Percentiles rank a stretch among this genome's conserved stretches.
Conservation (phyloP, 2,888 invertebrate species). For the Caenorhabditis virilis region DNA sequence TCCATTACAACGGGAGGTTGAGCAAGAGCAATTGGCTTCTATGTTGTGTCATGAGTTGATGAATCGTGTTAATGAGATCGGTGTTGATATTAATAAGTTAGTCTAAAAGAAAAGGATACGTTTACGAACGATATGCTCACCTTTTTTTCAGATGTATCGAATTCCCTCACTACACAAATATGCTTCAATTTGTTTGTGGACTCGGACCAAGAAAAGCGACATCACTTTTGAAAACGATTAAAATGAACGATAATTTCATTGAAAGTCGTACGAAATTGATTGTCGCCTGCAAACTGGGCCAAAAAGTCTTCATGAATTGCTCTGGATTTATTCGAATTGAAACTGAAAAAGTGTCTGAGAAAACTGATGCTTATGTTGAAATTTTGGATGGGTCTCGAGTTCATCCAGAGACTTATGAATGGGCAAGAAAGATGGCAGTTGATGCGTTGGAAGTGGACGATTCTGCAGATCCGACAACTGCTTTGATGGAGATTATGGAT, state of each 20-base stretch:
- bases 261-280: conserved; percentile 81
- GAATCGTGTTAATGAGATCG: conserved; percentile 87
- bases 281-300: conserved; percentile 93
- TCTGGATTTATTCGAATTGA: conserved; percentile 99
- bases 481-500: conserved; percentile 94
- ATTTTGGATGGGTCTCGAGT: conserved; percentile 91
- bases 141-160: conserved; percentile 88
- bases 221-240: conserved; percentile 70
- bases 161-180: conserved; percentile 80
- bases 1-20: conserved; percentile 75
- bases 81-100: conserved; percentile 45
- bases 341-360: conserved; percentile 77
- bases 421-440: conserved; percentile 99
- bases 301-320: conserved; percentile 97
- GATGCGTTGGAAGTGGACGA: conserved; percentile 88
- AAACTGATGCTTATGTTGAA: conserved; percentile 72
- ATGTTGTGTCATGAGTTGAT: conserved; percentile 85
- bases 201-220: conserved; percentile 89
- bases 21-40: conserved; percentile 78
- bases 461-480: conserved; percentile 80
- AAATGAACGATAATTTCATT: conserved; percentile 57
- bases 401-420: conserved; percentile 98
- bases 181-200: conserved; percentile 95
- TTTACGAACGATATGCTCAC: too few species aligned
- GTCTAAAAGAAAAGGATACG: too few species aligned